Conservation (phyloP, 1,140 invertebrate genomes). For the Bombus huntii region DNA sequence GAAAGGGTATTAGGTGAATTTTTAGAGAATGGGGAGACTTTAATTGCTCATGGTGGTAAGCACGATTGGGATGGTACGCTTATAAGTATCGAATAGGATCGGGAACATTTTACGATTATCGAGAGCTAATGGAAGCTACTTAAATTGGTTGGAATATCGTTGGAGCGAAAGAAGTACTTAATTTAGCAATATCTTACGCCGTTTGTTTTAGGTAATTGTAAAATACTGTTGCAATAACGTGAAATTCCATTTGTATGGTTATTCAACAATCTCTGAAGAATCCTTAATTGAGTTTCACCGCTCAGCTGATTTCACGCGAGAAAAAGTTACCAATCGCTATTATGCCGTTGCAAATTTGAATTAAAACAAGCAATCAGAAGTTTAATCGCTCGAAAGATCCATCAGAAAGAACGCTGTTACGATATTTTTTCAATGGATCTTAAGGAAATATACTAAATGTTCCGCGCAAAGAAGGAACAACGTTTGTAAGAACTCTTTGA, state of each 20-base stretch:
- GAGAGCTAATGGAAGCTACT: not conserved
- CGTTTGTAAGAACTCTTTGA: not conserved
- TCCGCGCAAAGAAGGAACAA: too few relatives aligned
- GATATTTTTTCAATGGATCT: too few relatives aligned
- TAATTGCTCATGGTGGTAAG: not conserved
- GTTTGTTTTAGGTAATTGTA: too few relatives aligned
- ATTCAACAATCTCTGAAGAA: not conserved
- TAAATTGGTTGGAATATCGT: not conserved
- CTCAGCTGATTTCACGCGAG: too few relatives aligned
- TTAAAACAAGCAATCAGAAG: too few relatives aligned
- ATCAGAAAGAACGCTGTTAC: too few relatives aligned
- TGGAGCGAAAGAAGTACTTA: not conserved
- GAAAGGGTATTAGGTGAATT: not conserved
- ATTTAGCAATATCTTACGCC: not conserved
- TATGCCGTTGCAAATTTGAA: too few relatives aligned
- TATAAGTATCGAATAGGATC: not conserved
- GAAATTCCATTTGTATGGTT: not conserved
- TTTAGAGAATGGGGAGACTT: not conserved
- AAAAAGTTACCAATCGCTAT: too few relatives aligned
- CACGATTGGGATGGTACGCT: not conserved
- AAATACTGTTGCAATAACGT: not conserved
- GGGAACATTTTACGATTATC: too few relatives aligned
- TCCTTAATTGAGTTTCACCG: too few relatives aligned
- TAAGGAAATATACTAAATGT: not conserved
- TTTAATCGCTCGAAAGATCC: not conserved